Conservation (phyloP, 2,113 vertebrate genomes). For the Petaurus breviceps region DNA sequence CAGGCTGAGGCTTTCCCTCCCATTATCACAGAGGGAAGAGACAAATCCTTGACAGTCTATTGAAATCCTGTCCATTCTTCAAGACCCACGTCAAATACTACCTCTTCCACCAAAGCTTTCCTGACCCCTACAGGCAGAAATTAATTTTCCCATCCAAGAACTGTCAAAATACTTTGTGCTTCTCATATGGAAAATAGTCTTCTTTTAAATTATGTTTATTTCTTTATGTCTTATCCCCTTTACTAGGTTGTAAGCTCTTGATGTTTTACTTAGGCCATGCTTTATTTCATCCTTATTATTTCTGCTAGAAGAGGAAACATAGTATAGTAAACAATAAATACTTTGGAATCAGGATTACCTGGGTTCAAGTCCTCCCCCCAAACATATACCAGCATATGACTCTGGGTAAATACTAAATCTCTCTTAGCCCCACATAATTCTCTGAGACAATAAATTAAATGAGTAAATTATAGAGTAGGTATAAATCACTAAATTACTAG, state of each 20-base stretch:
- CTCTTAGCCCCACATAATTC: not conserved
- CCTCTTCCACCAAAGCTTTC: not conserved
- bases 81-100: not conserved
- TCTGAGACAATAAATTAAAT: not conserved
- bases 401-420: not conserved
- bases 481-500: not conserved
- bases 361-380: not conserved
- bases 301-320: not conserved
- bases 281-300: not conserved
- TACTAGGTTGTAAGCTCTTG: not conserved
- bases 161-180: not conserved
- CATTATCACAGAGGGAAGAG: not conserved
- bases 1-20: not conserved
- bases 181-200: not conserved
- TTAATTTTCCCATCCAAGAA: not conserved
- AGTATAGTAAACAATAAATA: not conserved
- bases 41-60: not conserved
- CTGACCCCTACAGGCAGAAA: not conserved
- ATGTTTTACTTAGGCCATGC: not conserved
- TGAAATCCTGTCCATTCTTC: not conserved
- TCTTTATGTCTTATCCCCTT: not conserved
- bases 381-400: not conserved
- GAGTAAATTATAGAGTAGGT: not conserved
- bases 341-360: not conserved
- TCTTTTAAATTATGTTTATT: not conserved